Percentiles rank a stretch among this genome's conserved stretches.
phyloP scores from a whole-genome alignment of 2,888 invertebrate genomes.

The Ernsta delagoae region DNA sequence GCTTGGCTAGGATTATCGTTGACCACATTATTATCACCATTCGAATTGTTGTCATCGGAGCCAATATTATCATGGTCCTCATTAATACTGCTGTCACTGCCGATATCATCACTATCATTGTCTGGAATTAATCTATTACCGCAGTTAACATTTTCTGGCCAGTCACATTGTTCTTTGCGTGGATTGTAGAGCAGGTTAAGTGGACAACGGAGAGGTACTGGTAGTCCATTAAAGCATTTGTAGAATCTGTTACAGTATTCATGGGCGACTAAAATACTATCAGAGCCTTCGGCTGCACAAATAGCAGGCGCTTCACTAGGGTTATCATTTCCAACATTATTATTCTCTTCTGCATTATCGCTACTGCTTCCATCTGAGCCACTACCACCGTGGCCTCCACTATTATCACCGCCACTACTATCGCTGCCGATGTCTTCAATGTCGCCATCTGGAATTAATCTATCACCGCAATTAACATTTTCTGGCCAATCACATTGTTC shows the following conservation, averaged over 20 bases:
- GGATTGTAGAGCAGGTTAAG: conserved; percentile 35
- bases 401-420: conserved; percentile 17
- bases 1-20: conserved; percentile 47
- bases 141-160: conserved; percentile 51
- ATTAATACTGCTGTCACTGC: not conserved
- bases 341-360: conserved; percentile 29
- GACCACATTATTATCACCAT: conserved; percentile 11
- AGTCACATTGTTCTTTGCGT: conserved; percentile 43
- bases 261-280: conserved; percentile 50
- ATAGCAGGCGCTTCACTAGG: conserved; percentile 47
- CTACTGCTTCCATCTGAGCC: not conserved
- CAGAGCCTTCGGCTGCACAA: conserved; percentile 46
- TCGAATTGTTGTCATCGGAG: not conserved
- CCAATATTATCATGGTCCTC: too few relatives aligned
- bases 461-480: conserved; percentile 51
- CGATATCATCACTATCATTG: not conserved
- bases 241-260: conserved; percentile 54
- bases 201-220: conserved; percentile 45
- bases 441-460: conserved; percentile 43
- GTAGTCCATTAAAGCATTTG: conserved; percentile 44
- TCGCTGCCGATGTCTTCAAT: not conserved
- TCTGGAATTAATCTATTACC: conserved; percentile 43
- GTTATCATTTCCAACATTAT: conserved; percentile 7
- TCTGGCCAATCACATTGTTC: conserved; percentile 51
- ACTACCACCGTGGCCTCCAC: not conserved